Evolutionary conservation across 2,113 vertebrate genomes (phyloP), one percentile per base, ranked within the genome.

Genomic region (Trematocara zebra): DNA sequence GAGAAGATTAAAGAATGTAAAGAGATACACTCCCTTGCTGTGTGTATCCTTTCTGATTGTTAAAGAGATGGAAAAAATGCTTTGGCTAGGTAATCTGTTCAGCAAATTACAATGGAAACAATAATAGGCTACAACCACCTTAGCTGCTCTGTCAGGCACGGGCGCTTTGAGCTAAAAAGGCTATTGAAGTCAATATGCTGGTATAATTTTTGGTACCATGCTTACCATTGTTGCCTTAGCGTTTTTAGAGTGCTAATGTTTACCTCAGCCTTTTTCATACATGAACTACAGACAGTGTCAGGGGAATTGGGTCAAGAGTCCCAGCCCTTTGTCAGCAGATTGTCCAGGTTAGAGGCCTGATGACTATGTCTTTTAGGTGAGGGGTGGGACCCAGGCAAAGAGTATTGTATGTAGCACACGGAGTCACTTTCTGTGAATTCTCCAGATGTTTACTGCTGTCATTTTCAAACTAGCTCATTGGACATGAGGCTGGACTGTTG

Each of bases 1-100:
- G 86, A 52, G 49, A 76, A 61, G 81, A 64, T 76, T 20, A 20
- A 35, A 61, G 26, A 78, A 64, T 31, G 83, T 78, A 51, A 78
- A 35, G 28, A 78, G 78, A 64, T 35, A 18, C 26, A 5, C 26
- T 69, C 80, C n/a, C 31, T 35, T 23, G 11, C 82, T 84, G 76
- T 17, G 11, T 61, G 23, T 12, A 31, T 52, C 53, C 8, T 54
- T 23, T 56, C 26, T n/a, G n/a, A 42, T 52, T 37, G 78, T 51
- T 56, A 64, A 67, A 51, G 26, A 7, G 42, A 31, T 47, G 40
- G 42, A 7, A 51, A 52, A 61, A 35, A 40, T 5, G 28, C 26
- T 12, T 81, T 49, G 52, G 18, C 5, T 72, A 23, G 15, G 42
- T 31, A 49, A 74, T 28, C 69, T 31, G 42, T 28, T 74, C 42